These are phyloP conservation scores for Pluvialis apricaria DNA, from an alignment of 2,113 vertebrate genomes.

Conservation along the genomic window DNA sequence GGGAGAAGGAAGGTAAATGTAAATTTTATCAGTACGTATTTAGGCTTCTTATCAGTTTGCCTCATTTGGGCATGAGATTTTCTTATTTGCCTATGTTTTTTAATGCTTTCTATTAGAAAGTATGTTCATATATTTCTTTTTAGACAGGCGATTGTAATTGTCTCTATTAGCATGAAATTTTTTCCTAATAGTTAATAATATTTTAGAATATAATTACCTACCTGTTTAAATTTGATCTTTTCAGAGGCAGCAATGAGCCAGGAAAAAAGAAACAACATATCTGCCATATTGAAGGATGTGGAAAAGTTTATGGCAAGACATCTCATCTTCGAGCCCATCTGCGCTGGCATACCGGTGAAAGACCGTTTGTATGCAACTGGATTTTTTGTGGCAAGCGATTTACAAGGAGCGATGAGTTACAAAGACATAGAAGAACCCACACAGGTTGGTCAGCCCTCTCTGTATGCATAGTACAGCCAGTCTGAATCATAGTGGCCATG, in stretches of 20 bases:
- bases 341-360: constrained; percentile 98
- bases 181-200: background rate
- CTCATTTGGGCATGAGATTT: background rate
- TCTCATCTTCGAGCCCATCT: constrained; percentile 97
- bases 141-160: background rate
- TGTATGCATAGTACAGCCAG: background rate
- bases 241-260: constrained; percentile 91
- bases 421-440: constrained; percentile 96
- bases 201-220: constrained; percentile 9
- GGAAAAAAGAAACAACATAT: constrained; percentile 99
- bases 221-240: constrained; percentile 27
- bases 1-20: constrained; percentile 90
- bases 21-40: background rate
- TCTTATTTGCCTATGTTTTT: background rate
- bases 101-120: background rate
- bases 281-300: constrained; percentile 98
- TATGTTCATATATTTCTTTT: background rate
- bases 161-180: background rate
- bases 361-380: constrained; percentile 98
- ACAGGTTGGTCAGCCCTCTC: constrained; percentile 77
- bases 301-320: constrained; percentile 98
- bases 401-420: constrained; percentile 95
- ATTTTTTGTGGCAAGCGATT: constrained; percentile 98
- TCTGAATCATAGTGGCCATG: background rate
- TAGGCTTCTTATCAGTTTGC: background rate